Conservation (phyloP, 2,888 invertebrate genomes). For the Clivina fossor region DNA sequence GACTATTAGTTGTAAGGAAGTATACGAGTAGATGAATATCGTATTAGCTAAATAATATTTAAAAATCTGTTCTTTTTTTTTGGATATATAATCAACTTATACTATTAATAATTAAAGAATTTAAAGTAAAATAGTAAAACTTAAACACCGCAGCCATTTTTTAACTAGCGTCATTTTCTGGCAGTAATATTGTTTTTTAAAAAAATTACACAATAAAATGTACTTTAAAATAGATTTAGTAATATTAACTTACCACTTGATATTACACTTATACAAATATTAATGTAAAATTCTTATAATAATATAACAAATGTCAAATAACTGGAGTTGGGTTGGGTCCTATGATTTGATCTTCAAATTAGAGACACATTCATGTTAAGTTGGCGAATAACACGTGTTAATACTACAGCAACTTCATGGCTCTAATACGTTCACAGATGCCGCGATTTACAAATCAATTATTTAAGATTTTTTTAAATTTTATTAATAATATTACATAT, state of each 20-base stretch:
- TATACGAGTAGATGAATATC: no score
- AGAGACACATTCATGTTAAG: constrained; percentile 19
- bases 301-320: constrained; percentile 32
- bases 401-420: neutral
- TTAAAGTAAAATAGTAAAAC: constrained; percentile 27
- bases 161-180: constrained; percentile 32
- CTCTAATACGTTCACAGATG: neutral
- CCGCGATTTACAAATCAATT: no score
- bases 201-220: neutral
- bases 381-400: constrained; percentile 26
- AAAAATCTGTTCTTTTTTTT: no score
- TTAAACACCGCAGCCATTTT: constrained; percentile 34
- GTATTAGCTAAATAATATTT: no score
- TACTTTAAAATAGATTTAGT: neutral
- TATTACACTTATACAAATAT: constrained; percentile 17
- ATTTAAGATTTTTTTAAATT: no score
- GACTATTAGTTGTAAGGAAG: no score
- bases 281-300: constrained; percentile 22
- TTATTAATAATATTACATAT: no score
- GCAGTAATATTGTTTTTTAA: neutral
- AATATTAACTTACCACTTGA: constrained; percentile 21
- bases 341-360: constrained; percentile 31
- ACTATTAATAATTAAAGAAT: no score
- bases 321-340: constrained; percentile 31
- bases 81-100: no score